Conservation (phyloP, 37 sponge, comb jelly and placozoan genomes). For the Spongia lamella region DNA sequence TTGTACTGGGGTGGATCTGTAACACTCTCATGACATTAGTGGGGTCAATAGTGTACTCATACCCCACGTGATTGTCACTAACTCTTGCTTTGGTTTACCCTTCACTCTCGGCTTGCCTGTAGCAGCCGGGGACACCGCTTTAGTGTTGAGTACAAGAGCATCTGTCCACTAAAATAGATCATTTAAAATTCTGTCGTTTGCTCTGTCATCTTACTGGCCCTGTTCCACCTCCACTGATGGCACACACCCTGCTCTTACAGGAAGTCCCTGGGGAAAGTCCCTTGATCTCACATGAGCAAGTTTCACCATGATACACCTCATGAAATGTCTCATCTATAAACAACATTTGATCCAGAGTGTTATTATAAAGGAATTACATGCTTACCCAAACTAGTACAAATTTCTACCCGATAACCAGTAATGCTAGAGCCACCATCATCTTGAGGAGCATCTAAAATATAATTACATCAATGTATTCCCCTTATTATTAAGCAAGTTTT, state of each 20-base stretch:
- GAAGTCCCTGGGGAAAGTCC: conserved; percentile 29
- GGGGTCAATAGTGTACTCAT: conserved; percentile 6
- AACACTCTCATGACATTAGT: background rate
- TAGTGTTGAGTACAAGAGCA: conserved; percentile 28
- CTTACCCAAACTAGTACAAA: too few species aligned
- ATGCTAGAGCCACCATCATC: background rate
- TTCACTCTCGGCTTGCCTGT: conserved; percentile 27
- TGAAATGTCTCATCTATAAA: background rate
- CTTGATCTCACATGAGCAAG: conserved; percentile 7
- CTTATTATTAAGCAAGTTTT: conserved; percentile 7
- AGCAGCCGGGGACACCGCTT: conserved; percentile 25
- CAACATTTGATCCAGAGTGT: too few species aligned
- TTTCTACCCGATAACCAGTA: conserved; percentile 6
- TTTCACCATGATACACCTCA: conserved; percentile 37
- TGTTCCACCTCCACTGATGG: conserved; percentile 25
- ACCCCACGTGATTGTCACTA: conserved; percentile 58
- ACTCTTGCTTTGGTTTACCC: conserved; percentile 31
- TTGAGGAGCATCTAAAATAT: conserved; percentile 6
- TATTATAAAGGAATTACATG: too few species aligned
- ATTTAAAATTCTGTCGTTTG: too few species aligned
- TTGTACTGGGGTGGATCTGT: conserved; percentile 52
- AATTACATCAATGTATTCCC: too few species aligned
- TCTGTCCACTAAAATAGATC: conserved; percentile 33
- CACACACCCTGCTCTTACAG: conserved; percentile 33
- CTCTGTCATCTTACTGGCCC: background rate